phyloP scores from a whole-genome alignment of 2,888 invertebrate species.

The Lissonota sp. region DNA sequence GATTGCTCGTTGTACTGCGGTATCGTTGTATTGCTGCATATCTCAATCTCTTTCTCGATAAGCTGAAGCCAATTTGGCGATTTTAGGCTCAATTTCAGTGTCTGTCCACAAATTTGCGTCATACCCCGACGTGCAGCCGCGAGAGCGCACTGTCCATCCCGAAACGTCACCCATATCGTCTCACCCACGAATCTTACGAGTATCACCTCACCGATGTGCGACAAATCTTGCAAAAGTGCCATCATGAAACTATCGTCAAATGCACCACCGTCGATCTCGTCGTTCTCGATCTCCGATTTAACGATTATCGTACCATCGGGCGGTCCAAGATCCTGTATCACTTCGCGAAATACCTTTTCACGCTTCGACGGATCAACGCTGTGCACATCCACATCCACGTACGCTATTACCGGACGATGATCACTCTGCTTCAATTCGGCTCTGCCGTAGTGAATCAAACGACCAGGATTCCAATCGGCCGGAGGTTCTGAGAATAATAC shows the following conservation, averaged over 20 bases:
- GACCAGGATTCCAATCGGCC: conserved; percentile 90
- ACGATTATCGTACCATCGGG: conserved; percentile 97
- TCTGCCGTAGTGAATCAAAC: conserved; percentile 94
- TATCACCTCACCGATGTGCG: conserved; percentile 95
- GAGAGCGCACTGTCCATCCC: conserved; percentile 94
- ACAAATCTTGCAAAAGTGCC: conserved; percentile 91
- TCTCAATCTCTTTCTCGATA: conserved; percentile 92
- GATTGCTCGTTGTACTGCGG: conserved; percentile 87
- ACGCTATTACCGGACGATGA: conserved; percentile 97
- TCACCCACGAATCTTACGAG: conserved; percentile 95
- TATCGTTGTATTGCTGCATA: conserved; percentile 94
- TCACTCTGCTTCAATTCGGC: conserved; percentile 99
- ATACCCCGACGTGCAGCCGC: conserved; percentile 86
- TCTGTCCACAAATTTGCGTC: conserved; percentile 88
- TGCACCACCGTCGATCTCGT: conserved; percentile 85
- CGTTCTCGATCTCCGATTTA: conserved; percentile 85
- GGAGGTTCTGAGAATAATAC: conserved; percentile 74
- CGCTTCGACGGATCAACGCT: conserved; percentile 91
- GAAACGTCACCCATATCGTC: conserved; percentile 96
- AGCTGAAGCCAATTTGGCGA: conserved; percentile 94
- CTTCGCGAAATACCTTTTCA: conserved; percentile 92
- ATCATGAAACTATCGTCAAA: conserved; percentile 93
- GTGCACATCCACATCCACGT: conserved; percentile 94
- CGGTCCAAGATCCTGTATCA: conserved; percentile 95
- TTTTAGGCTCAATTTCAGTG: conserved; percentile 90